Conservation (phyloP, 2,888 invertebrate genomes). For the Trachelus troglodyta region DNA sequence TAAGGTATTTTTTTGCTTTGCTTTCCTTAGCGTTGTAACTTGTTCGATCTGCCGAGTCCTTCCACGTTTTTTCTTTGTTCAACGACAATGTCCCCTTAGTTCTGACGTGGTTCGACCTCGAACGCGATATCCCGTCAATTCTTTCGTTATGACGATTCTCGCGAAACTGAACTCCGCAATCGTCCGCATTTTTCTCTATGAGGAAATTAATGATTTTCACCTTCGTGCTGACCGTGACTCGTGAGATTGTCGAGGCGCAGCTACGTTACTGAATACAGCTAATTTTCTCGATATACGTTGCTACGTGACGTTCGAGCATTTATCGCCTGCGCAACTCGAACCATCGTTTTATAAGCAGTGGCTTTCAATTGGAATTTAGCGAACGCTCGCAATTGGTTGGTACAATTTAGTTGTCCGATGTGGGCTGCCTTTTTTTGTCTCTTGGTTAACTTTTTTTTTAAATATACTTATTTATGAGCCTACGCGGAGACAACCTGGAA, state of each 20-base stretch:
- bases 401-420: background rate
- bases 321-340: background rate
- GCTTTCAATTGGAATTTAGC: background rate
- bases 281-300: background rate
- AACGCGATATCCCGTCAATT: background rate
- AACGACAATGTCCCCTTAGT: background rate
- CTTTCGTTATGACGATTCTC: background rate
- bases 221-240: constrained; percentile 11
- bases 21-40: background rate
- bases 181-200: background rate
- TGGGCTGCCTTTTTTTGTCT: background rate
- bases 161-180: background rate
- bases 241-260: constrained; percentile 6
- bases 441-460: background rate
- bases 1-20: background rate
- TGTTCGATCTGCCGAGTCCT: background rate
- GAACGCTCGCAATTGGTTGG: background rate
- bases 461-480: background rate
- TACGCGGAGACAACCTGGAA: background rate
- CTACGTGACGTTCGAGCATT: background rate
- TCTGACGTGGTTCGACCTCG: background rate
- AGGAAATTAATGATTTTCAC: constrained; percentile 7
- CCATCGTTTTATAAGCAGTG: background rate
- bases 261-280: background rate
- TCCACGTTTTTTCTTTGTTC: background rate